Evolutionary conservation across 2,113 vertebrate species (phyloP).

Genomic region (Epinephelus moara): DNA sequence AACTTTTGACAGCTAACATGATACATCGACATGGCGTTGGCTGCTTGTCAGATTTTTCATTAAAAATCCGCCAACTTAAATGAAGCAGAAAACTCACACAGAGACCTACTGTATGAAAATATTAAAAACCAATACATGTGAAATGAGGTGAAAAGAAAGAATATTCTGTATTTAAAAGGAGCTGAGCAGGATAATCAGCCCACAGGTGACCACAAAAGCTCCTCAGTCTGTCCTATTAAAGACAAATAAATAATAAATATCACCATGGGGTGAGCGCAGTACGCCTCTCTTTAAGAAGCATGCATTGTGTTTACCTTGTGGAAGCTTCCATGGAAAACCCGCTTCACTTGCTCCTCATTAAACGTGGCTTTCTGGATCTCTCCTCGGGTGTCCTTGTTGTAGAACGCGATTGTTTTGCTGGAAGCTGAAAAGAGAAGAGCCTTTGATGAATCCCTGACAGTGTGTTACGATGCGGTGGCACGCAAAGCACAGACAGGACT

Average conservation of each 20-base stretch:
- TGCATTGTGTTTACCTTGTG: constrained; percentile 92
- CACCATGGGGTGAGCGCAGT: not conserved
- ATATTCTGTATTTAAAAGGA: not conserved
- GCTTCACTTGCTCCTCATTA: constrained; percentile 92
- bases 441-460: constrained; percentile 69
- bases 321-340: constrained; percentile 97
- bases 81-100: constrained; percentile 20
- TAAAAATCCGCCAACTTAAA: constrained; percentile 31
- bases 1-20: constrained; percentile 21
- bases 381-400: constrained; percentile 95
- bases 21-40: constrained; percentile 9
- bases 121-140: constrained; percentile 30
- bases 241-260: constrained; percentile 31
- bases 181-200: constrained; percentile 16
- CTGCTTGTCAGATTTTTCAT: constrained; percentile 34
- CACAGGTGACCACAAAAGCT: constrained; percentile 3
- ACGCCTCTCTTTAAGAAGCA: not conserved
- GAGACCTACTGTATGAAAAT: constrained; percentile 1
- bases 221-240: not conserved
- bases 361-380: constrained; percentile 93
- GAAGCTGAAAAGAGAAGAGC: constrained; percentile 86
- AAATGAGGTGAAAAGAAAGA: constrained; percentile 18
- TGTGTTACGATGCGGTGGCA: constrained; percentile 53
- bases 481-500: constrained; percentile 54
- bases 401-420: constrained; percentile 95